Base-by-base conservation (phyloP, 2,797 vertebrate species). In the Lycodopsis pacificus region DNA sequence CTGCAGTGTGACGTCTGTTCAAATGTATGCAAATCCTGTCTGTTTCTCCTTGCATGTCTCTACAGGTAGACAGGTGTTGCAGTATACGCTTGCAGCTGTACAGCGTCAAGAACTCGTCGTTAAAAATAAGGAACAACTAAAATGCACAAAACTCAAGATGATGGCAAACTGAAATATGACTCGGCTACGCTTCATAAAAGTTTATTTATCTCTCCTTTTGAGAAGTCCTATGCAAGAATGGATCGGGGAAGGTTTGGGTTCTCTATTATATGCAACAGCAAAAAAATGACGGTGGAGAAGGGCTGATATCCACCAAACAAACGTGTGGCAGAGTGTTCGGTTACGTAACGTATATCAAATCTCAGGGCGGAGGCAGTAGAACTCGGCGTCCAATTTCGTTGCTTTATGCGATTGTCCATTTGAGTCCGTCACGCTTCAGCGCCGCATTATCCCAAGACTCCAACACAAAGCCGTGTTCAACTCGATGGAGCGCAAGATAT, bases 291-390 rank as follows among this genome's bases (percentile, higher is more conserved):
- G 2, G 1, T 0, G n/a, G 38, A 20, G 49, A 70, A 49, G 42
- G n/a, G 12, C 67, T 51, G 51, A n/a, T 44, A 25, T 56, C 36
- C 27, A 25, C 42, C 58, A 38, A 38, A 32, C 58, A 70, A 78
- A 65, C 53, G 57, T 32, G 8, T 44, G 40, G 34, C 25, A 19
- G 5, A 11, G 14, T 32, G 64, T 57, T 48, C 10, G 68, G 59
- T 83, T 77, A 48, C 27, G 20, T 62, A 59, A 82, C 25, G 0
- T 36, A 22, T 19, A 42, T 78, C 30, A 67, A 22, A 62, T 69
- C 62, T 78, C 40, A 63, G 56, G 69, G 62, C 30, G 32, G 32
- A 62, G 73, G 76, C 64, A 9, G 25, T 53, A 8, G 9, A 54
- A 48, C n/a, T 9, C 5, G 9, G 46, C 42, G 58, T 80, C 59